Percentiles rank a stretch among this genome's conserved stretches.
Conservation (phyloP, 2,797 vertebrate species). For the Oryzias sinensis region DNA sequence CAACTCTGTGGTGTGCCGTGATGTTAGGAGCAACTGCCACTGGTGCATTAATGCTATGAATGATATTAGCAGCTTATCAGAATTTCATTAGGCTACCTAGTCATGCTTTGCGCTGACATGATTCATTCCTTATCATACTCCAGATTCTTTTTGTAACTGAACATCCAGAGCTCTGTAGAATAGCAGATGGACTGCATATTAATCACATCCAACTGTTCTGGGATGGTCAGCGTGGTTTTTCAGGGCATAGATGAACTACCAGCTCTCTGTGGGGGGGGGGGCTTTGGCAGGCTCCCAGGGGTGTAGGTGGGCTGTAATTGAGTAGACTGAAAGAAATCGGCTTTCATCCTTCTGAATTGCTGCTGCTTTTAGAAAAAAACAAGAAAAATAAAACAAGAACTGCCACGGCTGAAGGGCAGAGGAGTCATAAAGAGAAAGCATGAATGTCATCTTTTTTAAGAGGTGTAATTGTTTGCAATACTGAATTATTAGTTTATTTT, state of each 20-base stretch:
- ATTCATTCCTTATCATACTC: constrained; percentile 34
- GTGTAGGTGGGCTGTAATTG: constrained; percentile 69
- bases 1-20: constrained; percentile 21
- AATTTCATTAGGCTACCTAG: constrained; percentile 57
- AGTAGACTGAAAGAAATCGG: constrained; percentile 39
- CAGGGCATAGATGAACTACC: constrained; percentile 24
- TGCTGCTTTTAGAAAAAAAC: constrained; percentile 52
- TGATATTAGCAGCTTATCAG: constrained; percentile 59
- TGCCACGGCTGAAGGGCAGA: constrained; percentile 63
- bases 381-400: constrained; percentile 32
- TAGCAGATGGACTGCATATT: constrained; percentile 36
- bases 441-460: constrained; percentile 17
- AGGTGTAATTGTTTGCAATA: constrained; percentile 15
- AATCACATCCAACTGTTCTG: constrained; percentile 37
- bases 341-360: constrained; percentile 55
- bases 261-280: constrained; percentile 45
- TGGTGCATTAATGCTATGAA: constrained; percentile 47
- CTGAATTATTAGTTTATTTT: not conserved
- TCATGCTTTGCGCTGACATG: constrained; percentile 39
- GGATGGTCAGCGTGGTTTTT: constrained; percentile 19
- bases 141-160: constrained; percentile 27
- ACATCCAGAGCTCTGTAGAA: constrained; percentile 18
- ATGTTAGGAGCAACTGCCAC: constrained; percentile 43
- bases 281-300: constrained; percentile 56
- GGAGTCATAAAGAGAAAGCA: constrained; percentile 47